phyloP scores from a whole-genome alignment of 2,888 invertebrate species.

The Cheilosia grossa region DNA sequence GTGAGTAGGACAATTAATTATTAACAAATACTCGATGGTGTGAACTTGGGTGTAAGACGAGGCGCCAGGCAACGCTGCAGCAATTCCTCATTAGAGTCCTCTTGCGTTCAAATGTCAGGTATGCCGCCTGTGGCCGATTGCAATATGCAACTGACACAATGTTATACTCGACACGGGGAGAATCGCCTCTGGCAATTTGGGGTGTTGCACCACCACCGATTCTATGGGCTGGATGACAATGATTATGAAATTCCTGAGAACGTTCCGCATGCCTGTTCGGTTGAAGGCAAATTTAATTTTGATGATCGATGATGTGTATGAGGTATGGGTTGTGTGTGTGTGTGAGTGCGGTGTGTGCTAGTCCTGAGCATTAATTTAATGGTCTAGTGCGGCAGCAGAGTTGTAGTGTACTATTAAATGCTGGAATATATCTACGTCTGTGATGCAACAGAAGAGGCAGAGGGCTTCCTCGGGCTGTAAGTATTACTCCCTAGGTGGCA shows the following conservation, averaged over 20 bases:
- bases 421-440: not conserved
- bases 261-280: constrained; percentile 33
- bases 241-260: constrained; percentile 50
- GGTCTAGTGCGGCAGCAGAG: constrained; percentile 42
- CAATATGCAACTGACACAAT: constrained; percentile 45
- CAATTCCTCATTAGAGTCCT: constrained; percentile 16
- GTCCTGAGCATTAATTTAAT: constrained; percentile 69
- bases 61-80: not conserved
- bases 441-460: constrained; percentile 6
- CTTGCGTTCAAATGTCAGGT: constrained; percentile 39
- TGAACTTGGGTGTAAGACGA: not conserved
- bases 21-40: constrained; percentile 41
- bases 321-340: constrained; percentile 21
- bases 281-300: constrained; percentile 70
- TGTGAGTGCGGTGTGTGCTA: constrained; percentile 9
- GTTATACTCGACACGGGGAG: constrained; percentile 39
- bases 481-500: constrained; percentile 28
- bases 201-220: not conserved
- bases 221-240: not conserved
- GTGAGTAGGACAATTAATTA: constrained; percentile 81
- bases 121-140: constrained; percentile 16
- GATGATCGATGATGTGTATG: constrained; percentile 64
- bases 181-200: constrained; percentile 46
- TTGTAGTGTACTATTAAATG: not conserved
- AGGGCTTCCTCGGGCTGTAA: constrained; percentile 2